Percentiles rank a stretch among this genome's conserved stretches.
Conservation (phyloP, 2,797 vertebrate species). For the Ctenosaura bakeri region DNA sequence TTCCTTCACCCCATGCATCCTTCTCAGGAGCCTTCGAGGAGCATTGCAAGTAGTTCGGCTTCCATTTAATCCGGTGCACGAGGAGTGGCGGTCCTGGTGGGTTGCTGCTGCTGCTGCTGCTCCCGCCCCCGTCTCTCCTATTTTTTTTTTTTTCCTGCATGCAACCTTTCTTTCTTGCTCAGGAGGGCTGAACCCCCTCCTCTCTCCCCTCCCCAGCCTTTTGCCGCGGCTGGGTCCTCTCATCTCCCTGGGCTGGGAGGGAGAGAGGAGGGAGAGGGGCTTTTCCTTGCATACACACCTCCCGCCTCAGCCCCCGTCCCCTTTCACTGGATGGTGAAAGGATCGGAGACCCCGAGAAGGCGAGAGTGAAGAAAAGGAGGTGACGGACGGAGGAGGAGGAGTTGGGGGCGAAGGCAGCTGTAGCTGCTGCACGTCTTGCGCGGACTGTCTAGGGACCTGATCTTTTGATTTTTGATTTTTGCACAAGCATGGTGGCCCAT, state of each 20-base stretch:
- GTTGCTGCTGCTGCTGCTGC: neutral
- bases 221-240: constrained; percentile 13
- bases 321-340: constrained; percentile 26
- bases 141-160: neutral
- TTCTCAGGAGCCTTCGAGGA: neutral
- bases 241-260: constrained; percentile 35
- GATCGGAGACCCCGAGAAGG: constrained; percentile 27
- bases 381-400: neutral
- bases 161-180: constrained; percentile 21
- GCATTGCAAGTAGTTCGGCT: neutral
- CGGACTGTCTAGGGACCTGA: neutral
- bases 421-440: neutral
- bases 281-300: neutral
- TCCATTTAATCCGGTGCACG: neutral
- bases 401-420: neutral
- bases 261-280: constrained; percentile 19
- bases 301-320: neutral
- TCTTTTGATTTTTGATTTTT: neutral
- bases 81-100: neutral
- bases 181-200: constrained; percentile 33
- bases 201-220: constrained; percentile 17
- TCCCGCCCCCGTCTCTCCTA: neutral
- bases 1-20: constrained; percentile 25
- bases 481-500: constrained; percentile 25
- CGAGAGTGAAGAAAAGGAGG: constrained; percentile 16